Base-by-base conservation (phyloP, 2,888 invertebrate genomes). In the Nipponacmea schrenckii region DNA sequence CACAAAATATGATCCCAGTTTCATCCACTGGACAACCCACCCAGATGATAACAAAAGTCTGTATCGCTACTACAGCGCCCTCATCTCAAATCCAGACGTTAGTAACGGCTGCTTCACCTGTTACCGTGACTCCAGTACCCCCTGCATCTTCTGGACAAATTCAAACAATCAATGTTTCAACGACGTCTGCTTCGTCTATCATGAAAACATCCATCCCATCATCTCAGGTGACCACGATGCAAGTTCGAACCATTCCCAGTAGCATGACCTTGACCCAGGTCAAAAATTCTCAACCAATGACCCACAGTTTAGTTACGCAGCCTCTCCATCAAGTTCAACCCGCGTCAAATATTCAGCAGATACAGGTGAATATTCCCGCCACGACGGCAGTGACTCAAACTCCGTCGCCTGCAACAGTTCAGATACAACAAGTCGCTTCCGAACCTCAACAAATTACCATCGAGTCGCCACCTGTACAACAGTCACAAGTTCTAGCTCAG, bases 111-210 rank as follows among this genome's bases (percentile, higher is more conserved):
- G 73, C 74, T 64, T 75, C 76, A 2, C 75, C 77, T 44, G 73
- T 77, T 8, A 71, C 75, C 20, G 70, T 71, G n/a, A 74, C 73
- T 63, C 65, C 79, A 62, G 74, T 69, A 4, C 64, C 74, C 2
- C 67, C 75, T 14, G 62, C 68, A 12, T 64, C 70, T 1, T 69
- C 65, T 8, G 63, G 74, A 12, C 50, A 72, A 48, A 64, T 72
- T 15, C 64, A 75, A 24, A 75, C 80, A 17, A 77, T 78, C 48
- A 77, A 79, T 14, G 72, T 77, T 17, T 77, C 77, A 24, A 76
- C 75, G 14, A 73, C 75, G n/a, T 64, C 76, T 46, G 67, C 71
- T 48, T 71, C 74, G 1, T 69, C 74, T 17, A 67, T 68, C 15
- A 56, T 75, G n/a, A 75, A 70, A 50, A 65, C 76, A 17, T 69